Base-by-base conservation (phyloP, 2,888 invertebrate genomes). In the Globia sparganii region DNA sequence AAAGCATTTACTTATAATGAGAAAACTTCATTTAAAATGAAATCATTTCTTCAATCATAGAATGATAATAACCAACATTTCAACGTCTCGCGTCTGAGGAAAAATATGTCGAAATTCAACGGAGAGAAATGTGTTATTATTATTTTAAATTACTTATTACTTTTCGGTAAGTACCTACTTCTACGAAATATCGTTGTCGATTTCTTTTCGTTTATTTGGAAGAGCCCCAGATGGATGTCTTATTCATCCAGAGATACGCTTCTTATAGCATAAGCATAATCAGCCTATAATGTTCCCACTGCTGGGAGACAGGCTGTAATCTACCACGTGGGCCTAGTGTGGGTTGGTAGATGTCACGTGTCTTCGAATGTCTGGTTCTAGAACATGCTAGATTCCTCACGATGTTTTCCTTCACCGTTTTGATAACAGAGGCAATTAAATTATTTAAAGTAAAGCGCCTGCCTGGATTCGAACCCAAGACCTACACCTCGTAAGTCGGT, bases 71-170 rank as follows among this genome's bases (percentile, higher is more conserved):
- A 34, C 25, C 49, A 31, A 49, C 5, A 56, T 67, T 66, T 34
- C 15, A 43, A 73, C 28, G 28, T 67, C 6, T 31, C 2, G 67
- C 28, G 28, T 67, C 6, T 31, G 4, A 15, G 15, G 15, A 73
- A 67, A 77, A 73, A 62, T 64, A 74, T 67, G 53, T 58, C 25
- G 40, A 34, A 64, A 31, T 59, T 68, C 18, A 58, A 64, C 67
- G 31, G 56, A 49, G 18, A 6, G 62, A 68, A 78, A 79, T 79
- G n/a, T 9, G 1, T 40, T 13, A 40, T 71, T 56, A 72, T 34
- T 72, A 40, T 49, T 58, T 40, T 28, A 40, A 61, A 40, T 61
- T 28, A 75, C 31, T 49, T 58, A 53, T 65, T 58, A 70, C 37
- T 18, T 59, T 49, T 40, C 15, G 21, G 21, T 2, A n/a, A 62